These are phyloP conservation scores for Gila robusta DNA, from an alignment of 2,797 vertebrate genomes.

Conservation along the genomic window DNA sequence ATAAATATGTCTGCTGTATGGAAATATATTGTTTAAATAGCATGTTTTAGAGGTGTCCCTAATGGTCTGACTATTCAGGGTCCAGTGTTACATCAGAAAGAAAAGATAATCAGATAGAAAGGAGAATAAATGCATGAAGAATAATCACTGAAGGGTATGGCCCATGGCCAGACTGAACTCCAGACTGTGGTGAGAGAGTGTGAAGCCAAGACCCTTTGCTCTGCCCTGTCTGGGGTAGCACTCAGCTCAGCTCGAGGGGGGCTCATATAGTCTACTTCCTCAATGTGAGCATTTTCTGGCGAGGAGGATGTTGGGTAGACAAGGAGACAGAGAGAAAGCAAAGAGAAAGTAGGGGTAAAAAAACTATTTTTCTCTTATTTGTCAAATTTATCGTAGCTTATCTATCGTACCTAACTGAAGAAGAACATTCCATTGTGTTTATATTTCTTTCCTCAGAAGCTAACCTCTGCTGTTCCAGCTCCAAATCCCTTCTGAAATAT, in stretches of 20 bases:
- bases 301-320: constrained; percentile 1
- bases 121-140: neutral
- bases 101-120: constrained; percentile 42
- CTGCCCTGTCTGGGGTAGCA: constrained; percentile 41
- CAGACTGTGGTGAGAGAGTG: constrained; percentile 50
- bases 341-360: constrained; percentile 12
- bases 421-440: constrained; percentile 49
- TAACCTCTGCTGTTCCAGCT: constrained; percentile 28
- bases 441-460: constrained; percentile 29
- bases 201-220: constrained; percentile 52
- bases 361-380: constrained; percentile 17
- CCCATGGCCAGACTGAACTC: constrained; percentile 35
- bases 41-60: constrained; percentile 21
- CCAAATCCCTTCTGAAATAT: constrained; percentile 49
- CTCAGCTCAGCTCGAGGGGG: constrained; percentile 42
- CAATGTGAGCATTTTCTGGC: constrained; percentile 28
- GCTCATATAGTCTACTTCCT: constrained; percentile 44
- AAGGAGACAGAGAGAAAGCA: constrained; percentile 9
- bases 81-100: constrained; percentile 31
- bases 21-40: constrained; percentile 28
- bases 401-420: constrained; percentile 34
- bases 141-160: constrained; percentile 21
- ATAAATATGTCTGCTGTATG: constrained; percentile 10
- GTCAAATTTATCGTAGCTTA: constrained; percentile 40
- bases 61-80: constrained; percentile 9